Conservation (phyloP, 2,888 invertebrate species). For the Perizoma affinitatum region DNA sequence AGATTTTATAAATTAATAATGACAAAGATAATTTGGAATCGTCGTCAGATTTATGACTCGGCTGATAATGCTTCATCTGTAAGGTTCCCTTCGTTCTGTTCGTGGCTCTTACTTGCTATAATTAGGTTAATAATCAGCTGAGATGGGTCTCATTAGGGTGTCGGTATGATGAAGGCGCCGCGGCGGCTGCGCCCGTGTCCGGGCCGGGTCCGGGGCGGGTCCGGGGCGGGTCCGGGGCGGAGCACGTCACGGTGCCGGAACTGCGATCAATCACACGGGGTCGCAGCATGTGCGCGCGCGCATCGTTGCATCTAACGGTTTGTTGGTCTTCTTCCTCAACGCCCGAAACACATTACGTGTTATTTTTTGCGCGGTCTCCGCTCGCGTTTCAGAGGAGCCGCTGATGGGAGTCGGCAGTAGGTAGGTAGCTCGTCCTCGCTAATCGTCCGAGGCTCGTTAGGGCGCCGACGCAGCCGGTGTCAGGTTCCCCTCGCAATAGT, state of each 20-base stretch:
- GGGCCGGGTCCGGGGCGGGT: background rate
- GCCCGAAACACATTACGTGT: constrained; percentile 29
- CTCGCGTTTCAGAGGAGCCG: constrained; percentile 3
- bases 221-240: background rate
- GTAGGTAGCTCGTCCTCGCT: background rate
- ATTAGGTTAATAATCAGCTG: background rate
- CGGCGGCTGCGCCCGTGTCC: background rate
- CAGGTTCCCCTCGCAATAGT: background rate
- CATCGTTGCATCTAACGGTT: constrained; percentile 53
- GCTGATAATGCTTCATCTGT: too few species aligned
- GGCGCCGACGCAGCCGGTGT: background rate
- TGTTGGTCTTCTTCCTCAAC: constrained; percentile 40
- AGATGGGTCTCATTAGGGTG: constrained; percentile 1
- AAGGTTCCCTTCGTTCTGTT: too few species aligned
- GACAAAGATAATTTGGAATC: too few species aligned
- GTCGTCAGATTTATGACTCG: too few species aligned
- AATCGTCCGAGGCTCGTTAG: constrained; percentile 1
- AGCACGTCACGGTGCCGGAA: constrained; percentile 40
- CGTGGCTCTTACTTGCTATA: background rate
- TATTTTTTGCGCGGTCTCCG: constrained; percentile 39
- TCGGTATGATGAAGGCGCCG: background rate
- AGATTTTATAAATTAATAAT: too few species aligned
- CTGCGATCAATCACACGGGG: constrained; percentile 37
- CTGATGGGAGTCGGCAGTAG: background rate
- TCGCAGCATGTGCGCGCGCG: constrained; percentile 36